Base-by-base conservation (phyloP, 1,140 invertebrate species). In the Reticulitermes speratus region DNA sequence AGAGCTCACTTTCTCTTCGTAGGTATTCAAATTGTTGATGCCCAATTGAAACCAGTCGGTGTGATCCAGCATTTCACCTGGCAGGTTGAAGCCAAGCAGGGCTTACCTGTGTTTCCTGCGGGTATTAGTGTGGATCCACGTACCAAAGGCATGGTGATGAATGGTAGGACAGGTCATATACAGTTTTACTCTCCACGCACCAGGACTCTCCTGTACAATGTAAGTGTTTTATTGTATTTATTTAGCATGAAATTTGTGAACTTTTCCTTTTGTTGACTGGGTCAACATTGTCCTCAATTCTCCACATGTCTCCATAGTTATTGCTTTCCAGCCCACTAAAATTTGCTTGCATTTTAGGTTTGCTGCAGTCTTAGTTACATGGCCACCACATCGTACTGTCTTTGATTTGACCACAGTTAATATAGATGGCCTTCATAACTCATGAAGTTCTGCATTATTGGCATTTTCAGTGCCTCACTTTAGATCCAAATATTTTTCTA, bases 121-220 rank as follows among this genome's bases (percentile, higher is more conserved):
- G 96, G 95, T 0, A 84, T 86, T 30, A 69, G 23, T 25, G 14
- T 94, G 87, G 96, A 97, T 91, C 94, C 94, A 0, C 91, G 93
- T 85, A 94, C 94, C 0, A 92, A 94, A 87, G 92, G 94, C 75
- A 89, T 97, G 25, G 93, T 97, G 16, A 91, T 96, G 82, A 97
- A 97, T 91, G 96, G 96, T 65, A 93, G 94, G 88, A 92, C 94
- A 1, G 97, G 97, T 44, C 94, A 96, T 88, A 90, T 97, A 75
- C 97, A 98, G 90, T 97, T 97, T 91, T 97, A 95, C 90, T 94
- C 94, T 84, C 92, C 94, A 1, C 91, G 93, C 85, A 93, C 93
- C 11, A 94, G 94, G 88, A 94, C 91, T 88, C 92, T 96, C 85
- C 89, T 97, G 0, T 97, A 94, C 88, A 96, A 95, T 93, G 69